These are phyloP conservation scores for Potorous gilbertii DNA, from an alignment of 2,797 vertebrate species.

Conservation along the genomic window DNA sequence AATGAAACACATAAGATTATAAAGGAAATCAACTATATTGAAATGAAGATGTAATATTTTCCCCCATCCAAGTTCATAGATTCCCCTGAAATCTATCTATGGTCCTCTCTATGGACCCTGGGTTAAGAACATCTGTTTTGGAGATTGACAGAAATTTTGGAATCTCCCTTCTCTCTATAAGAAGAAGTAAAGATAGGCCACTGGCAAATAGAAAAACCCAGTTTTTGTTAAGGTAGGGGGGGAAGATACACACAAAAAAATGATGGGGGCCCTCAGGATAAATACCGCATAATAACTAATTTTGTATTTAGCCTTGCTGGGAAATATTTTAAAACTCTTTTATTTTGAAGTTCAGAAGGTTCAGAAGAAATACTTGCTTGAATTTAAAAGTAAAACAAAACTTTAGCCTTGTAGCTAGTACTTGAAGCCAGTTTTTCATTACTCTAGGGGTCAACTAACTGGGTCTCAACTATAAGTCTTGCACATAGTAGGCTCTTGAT, in stretches of 20 bases:
- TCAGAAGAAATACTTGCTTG: background rate
- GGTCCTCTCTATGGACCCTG: background rate
- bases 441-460: background rate
- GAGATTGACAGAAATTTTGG: background rate
- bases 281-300: background rate
- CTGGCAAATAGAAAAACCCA: background rate
- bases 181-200: background rate
- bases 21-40: background rate
- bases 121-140: background rate
- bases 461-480: background rate
- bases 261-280: background rate
- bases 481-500: background rate
- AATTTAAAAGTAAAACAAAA: constrained; percentile 2
- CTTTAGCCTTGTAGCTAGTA: background rate
- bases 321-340: background rate
- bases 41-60: background rate
- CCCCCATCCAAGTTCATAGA: background rate
- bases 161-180: background rate
- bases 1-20: background rate
- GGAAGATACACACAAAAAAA: background rate
- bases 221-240: background rate
- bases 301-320: background rate
- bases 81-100: background rate
- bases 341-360: background rate
- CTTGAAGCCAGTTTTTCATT: background rate